Evolutionary conservation across 2,797 vertebrate genomes (phyloP), one percentile per base, ranked within the genome.

Genomic region (Falco rusticolus): DNA sequence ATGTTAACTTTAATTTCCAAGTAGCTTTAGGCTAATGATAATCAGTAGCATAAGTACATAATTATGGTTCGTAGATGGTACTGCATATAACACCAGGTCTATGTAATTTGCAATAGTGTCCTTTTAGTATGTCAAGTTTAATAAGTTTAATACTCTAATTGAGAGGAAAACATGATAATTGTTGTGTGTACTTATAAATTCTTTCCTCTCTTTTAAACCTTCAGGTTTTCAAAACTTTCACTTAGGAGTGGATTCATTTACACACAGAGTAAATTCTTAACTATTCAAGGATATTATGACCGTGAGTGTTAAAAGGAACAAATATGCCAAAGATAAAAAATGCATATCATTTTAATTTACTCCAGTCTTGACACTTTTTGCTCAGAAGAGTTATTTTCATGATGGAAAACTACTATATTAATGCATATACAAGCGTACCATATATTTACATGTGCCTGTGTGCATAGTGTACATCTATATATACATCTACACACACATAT

Each of bases 1-100:
- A 96, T 92, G 92, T 89, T 94, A 95, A 96, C 75, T 68, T 96
- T 95, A 94, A 97, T 96, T 97, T 94, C 81, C 93, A 96, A 93
- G 84, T 85, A 96, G 86, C 79, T 96, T 83, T 84, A 92, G 90
- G 76, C 89, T 97, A 85, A 97, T 84, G 94, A 91, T 91, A 94
- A 87, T 94, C 95, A 95, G 96, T 75, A 92, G 47, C 51, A 94
- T 96, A 77, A 96, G 88, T 90, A 96, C 94, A 94, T 97, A 97
- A 97, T 88, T 96, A 93, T 24, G 24, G 43, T 79, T 97, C 45
- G 0, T 90, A 81, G 89, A 93, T 29, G 77, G 56, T 60, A 92
- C 77, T 92, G 87, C 87, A 88, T 90, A 14, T 93, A 94, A 59
- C 78, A 93, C 76, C 82, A 94, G 54, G 48, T 68, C 93, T 95